phyloP scores from a whole-genome alignment of 2,113 vertebrate species.

The Dromas ardeola region DNA sequence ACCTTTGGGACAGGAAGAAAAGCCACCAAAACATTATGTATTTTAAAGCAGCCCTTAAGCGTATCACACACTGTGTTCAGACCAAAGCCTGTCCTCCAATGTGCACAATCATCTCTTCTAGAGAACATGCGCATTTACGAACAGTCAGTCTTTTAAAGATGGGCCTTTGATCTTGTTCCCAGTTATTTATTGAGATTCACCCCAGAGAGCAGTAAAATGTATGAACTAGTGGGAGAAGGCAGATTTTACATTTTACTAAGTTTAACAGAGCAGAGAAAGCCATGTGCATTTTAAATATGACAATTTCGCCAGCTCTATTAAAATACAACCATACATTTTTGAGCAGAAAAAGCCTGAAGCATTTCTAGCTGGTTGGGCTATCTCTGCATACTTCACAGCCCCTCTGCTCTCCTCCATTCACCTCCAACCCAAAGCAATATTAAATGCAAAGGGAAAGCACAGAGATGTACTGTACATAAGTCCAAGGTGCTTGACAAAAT shows the following conservation, averaged over 20 bases:
- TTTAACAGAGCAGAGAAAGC: background rate
- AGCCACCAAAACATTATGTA: background rate
- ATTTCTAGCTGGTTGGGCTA: background rate
- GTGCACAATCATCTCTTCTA: background rate
- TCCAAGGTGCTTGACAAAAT: background rate
- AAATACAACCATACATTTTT: background rate
- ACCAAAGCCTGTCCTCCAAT: background rate
- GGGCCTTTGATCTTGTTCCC: conserved; percentile 65
- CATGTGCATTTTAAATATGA: background rate
- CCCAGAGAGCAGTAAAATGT: conserved; percentile 39
- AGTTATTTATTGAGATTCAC: conserved; percentile 51
- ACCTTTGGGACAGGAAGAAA: background rate
- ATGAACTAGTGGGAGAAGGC: conserved; percentile 19
- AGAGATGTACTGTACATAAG: background rate
- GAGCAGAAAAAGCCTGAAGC: background rate
- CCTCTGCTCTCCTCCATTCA: background rate
- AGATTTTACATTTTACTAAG: conserved; percentile 5
- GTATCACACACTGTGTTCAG: background rate
- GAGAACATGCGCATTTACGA: background rate
- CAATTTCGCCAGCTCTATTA: background rate
- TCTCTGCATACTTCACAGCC: background rate
- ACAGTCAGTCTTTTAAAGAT: background rate
- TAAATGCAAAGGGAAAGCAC: background rate
- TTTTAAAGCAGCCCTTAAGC: background rate
- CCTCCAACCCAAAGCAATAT: background rate